These are phyloP conservation scores for Flabesymbios commensalis DNA, from an alignment of 2,888 invertebrate species.

Conservation along the genomic window DNA sequence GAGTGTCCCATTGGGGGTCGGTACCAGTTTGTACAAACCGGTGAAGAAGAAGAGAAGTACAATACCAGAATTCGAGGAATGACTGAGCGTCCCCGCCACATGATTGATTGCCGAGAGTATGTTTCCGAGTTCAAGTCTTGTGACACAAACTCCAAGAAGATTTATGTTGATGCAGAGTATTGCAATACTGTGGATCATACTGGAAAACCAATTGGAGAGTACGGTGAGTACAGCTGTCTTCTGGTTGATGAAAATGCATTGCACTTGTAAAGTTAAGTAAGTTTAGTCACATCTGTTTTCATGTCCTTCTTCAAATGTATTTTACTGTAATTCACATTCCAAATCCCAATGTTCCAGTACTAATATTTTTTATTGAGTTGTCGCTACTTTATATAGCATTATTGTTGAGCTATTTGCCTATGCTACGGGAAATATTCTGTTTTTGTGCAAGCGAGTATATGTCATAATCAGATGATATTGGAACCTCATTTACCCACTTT, in stretches of 20 bases:
- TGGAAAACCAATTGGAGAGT: constrained; percentile 78
- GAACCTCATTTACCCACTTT: too few species aligned
- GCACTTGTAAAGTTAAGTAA: neutral
- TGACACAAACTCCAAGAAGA: constrained; percentile 85
- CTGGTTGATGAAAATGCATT: neutral
- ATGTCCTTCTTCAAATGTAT: too few species aligned
- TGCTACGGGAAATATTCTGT: too few species aligned
- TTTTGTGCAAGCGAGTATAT: too few species aligned
- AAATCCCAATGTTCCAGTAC: too few species aligned
- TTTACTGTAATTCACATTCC: too few species aligned
- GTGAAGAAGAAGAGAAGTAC: constrained; percentile 65
- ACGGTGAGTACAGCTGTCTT: constrained; percentile 64
- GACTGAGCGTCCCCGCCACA: constrained; percentile 83
- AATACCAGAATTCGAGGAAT: constrained; percentile 94
- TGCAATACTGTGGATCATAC: constrained; percentile 95
- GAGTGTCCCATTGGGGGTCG: constrained; percentile 96
- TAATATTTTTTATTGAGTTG: too few species aligned
- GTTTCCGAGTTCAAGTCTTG: constrained; percentile 96
- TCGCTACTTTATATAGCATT: too few species aligned
- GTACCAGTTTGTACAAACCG: constrained; percentile 87
- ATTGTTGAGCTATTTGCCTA: too few species aligned
- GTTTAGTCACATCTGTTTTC: too few species aligned
- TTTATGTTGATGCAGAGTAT: constrained; percentile 92
- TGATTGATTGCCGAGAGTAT: constrained; percentile 88
- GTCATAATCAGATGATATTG: too few species aligned